Percentiles rank a stretch among this genome's conserved stretches.
Conservation (phyloP, 2,113 vertebrate species). For the Heterocephalus glaber region DNA sequence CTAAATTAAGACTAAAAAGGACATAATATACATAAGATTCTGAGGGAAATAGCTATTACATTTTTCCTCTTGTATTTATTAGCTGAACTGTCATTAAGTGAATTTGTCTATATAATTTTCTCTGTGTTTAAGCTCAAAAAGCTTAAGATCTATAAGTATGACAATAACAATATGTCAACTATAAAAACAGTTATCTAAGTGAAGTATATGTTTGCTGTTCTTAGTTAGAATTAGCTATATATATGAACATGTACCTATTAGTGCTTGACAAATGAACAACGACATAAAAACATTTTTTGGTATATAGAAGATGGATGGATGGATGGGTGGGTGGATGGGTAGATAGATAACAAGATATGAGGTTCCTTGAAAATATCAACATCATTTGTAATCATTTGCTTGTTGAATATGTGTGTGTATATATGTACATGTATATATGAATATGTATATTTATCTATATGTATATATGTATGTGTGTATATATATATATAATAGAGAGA, state of each 20-base stretch:
- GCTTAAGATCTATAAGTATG: neutral
- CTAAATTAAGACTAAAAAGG: neutral
- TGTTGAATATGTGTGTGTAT: neutral
- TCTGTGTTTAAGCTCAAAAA: neutral
- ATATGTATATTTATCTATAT: neutral
- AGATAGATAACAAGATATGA: neutral
- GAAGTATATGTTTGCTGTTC: neutral
- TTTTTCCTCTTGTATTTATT: neutral
- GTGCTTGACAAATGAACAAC: neutral
- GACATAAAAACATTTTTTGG: neutral
- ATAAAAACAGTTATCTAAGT: neutral
- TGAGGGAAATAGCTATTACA: neutral
- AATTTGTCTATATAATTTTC: neutral
- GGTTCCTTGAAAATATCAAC: neutral
- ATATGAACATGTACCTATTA: neutral
- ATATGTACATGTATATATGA: too few relatives aligned
- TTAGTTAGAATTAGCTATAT: neutral
- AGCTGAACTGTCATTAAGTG: neutral
- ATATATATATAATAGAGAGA: too few relatives aligned
- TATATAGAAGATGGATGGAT: neutral
- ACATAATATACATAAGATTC: conserved; percentile 7
- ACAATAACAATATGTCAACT: neutral
- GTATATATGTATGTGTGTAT: neutral
- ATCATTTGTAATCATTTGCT: neutral
- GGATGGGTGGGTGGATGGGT: neutral